Conservation (phyloP, 2,797 vertebrate genomes). For the Squalus acanthias region DNA sequence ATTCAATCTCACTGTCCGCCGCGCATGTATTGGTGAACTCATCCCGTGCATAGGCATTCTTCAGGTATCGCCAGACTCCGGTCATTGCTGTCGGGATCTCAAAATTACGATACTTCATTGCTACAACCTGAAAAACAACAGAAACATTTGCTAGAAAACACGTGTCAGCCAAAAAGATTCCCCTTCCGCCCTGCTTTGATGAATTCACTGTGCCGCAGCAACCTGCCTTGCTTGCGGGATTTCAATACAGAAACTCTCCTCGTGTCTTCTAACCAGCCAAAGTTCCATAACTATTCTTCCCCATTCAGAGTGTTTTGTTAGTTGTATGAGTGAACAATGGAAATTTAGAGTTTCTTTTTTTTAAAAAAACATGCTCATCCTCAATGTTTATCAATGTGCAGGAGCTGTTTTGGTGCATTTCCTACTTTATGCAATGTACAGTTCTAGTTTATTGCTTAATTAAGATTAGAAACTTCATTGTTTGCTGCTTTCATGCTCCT, state of each 20-base stretch:
- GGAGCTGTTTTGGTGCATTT: not conserved
- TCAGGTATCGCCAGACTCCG: constrained; percentile 85
- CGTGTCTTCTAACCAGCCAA: not conserved
- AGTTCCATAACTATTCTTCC: not conserved
- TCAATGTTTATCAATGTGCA: not conserved
- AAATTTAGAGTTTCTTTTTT: not conserved
- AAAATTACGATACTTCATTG: constrained; percentile 90
- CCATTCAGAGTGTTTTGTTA: not conserved
- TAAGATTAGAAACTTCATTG: not conserved
- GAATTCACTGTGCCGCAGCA: not conserved
- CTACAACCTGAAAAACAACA: constrained; percentile 69
- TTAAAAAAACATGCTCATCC: not conserved
- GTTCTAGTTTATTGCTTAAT: not conserved
- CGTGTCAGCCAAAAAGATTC: not conserved
- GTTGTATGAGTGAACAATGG: not conserved
- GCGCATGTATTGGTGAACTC: constrained; percentile 96
- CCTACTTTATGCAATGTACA: not conserved
- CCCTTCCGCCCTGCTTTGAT: not conserved
- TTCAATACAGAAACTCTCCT: not conserved
- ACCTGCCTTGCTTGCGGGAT: not conserved
- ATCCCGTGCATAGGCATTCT: constrained; percentile 75
- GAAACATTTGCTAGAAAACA: not conserved
- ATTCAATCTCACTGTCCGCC: constrained; percentile 81
- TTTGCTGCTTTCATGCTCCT: not conserved
- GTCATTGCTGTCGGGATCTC: constrained; percentile 80